Evolutionary conservation across 1,140 invertebrate genomes (phyloP).

Genomic region (Doryteuthis pealeii): DNA sequence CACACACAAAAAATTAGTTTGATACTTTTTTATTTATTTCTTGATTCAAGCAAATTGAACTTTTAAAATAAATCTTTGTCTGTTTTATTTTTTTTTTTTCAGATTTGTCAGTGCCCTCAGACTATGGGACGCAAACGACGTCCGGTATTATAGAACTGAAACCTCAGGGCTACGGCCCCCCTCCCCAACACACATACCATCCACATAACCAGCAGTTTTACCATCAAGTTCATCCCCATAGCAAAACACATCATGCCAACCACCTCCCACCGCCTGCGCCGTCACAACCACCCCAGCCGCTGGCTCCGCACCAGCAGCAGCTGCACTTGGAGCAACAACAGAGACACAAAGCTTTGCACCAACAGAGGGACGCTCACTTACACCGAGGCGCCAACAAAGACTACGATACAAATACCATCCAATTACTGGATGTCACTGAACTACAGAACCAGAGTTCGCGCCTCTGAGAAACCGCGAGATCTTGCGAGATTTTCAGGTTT

Average conservation of each 20-base stretch:
- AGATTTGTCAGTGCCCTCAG: background rate
- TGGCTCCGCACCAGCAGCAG: background rate
- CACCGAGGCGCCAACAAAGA: background rate
- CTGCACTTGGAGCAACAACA: background rate
- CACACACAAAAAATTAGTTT: no score
- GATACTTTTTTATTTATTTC: no score
- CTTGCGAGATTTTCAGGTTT: no score
- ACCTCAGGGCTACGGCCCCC: background rate
- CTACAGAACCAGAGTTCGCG: conserved; percentile 3
- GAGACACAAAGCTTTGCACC: background rate
- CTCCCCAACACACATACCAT: background rate
- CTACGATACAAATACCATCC: background rate
- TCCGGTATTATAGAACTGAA: background rate
- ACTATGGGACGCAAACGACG: background rate
- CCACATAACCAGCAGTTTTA: background rate
- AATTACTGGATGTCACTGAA: background rate
- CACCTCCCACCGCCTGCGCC: background rate
- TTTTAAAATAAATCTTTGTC: no score
- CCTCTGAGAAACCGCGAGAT: background rate
- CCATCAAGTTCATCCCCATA: background rate
- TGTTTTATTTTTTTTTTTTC: background rate
- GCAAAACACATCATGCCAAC: background rate
- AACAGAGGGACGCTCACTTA: background rate
- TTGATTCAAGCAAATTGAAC: no score
- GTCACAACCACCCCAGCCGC: background rate